Evolutionary conservation across 2,888 invertebrate genomes (phyloP).

Genomic region (Idaea biselata): DNA sequence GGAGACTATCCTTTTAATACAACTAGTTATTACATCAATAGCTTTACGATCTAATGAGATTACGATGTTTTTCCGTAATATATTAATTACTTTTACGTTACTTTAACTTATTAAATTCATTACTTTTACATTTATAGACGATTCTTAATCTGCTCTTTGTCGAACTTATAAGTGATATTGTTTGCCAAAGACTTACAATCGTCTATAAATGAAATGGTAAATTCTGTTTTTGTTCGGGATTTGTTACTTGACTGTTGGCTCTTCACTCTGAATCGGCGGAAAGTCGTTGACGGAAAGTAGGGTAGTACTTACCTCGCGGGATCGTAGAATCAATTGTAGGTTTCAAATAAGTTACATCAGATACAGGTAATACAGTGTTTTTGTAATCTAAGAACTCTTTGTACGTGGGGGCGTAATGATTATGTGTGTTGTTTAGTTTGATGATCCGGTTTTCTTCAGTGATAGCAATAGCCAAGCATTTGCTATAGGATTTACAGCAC

Average conservation of each 20-base stretch:
- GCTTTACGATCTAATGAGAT: no score
- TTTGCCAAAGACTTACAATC: no score
- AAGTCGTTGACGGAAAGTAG: neutral
- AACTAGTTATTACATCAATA: no score
- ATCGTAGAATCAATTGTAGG: neutral
- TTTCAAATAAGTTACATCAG: neutral
- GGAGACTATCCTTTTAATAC: no score
- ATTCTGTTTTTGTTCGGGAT: no score
- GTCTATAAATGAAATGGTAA: no score
- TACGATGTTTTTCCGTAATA: no score
- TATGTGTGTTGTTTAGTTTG: conserved; percentile 62
- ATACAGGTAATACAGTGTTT: neutral
- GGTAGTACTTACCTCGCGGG: neutral
- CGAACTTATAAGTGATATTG: no score
- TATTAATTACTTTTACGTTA: no score
- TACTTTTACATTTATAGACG: no score
- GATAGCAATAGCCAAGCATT: conserved; percentile 63
- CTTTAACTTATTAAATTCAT: no score
- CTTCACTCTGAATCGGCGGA: neutral
- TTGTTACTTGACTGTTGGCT: neutral
- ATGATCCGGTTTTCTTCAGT: conserved; percentile 52
- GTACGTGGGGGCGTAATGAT: conserved; percentile 37
- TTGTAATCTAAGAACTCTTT: neutral
- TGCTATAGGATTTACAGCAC: conserved; percentile 59
- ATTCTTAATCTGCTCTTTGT: no score